Conservation (phyloP, 2,113 vertebrate species). For the Ibidorhyncha struthersii region DNA sequence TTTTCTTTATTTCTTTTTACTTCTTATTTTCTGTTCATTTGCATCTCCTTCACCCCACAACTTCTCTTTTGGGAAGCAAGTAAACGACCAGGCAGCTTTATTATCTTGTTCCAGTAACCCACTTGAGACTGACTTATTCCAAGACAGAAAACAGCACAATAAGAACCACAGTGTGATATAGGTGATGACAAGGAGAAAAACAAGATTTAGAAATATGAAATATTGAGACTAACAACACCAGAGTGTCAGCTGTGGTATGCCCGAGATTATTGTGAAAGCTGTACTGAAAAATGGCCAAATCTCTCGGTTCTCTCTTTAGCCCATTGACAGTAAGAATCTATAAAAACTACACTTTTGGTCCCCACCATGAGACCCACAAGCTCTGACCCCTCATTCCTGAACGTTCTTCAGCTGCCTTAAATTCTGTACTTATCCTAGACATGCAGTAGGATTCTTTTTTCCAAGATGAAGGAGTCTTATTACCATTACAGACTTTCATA, state of each 20-base stretch:
- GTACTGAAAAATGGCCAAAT: background rate
- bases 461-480: background rate
- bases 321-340: background rate
- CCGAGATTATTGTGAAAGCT: background rate
- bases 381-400: background rate
- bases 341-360: background rate
- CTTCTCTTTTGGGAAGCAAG: background rate
- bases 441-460: background rate
- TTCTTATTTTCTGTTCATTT: background rate
- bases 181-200: background rate
- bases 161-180: background rate
- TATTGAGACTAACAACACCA: background rate
- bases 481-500: background rate
- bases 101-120: background rate
- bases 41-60: background rate
- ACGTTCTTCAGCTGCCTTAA: background rate
- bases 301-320: background rate
- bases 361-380: background rate
- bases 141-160: background rate
- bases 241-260: background rate
- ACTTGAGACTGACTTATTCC: background rate
- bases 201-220: background rate
- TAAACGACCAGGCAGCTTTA: background rate
- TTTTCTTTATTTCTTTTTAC: background rate
- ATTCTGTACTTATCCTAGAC: background rate